Evolutionary conservation across 2,797 vertebrate genomes (phyloP).

Genomic region (Parotocinclus haroldoi): DNA sequence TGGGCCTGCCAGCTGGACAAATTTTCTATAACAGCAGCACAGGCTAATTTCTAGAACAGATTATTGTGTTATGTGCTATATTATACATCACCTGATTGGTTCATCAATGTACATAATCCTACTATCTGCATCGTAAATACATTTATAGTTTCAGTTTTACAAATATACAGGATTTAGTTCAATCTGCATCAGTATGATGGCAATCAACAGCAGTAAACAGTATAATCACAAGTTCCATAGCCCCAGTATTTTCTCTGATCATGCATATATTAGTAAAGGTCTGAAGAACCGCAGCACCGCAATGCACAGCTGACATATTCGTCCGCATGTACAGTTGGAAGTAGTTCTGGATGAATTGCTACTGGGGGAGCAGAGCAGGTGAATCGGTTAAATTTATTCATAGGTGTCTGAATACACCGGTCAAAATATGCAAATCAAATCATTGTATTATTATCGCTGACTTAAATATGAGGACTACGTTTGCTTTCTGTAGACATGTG

Average conservation of each 20-base stretch:
- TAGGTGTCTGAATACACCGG: not conserved
- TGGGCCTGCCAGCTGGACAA: conserved; percentile 32
- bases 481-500: too few relatives aligned
- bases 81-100: not conserved
- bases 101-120: not conserved
- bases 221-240: conserved; percentile 32
- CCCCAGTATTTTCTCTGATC: conserved; percentile 42
- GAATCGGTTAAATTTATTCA: conserved; percentile 27
- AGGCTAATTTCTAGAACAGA: not conserved
- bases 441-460: not conserved
- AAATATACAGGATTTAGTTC: not conserved
- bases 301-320: conserved; percentile 72
- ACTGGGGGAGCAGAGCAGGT: conserved; percentile 51
- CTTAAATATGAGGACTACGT: too few relatives aligned
- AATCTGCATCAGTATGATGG: not conserved
- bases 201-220: not conserved
- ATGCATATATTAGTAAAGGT: conserved; percentile 69
- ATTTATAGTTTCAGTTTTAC: too few relatives aligned
- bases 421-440: not conserved
- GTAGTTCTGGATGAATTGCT: conserved; percentile 64
- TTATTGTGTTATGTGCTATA: conserved; percentile 1
- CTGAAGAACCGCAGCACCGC: conserved; percentile 72
- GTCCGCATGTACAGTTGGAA: conserved; percentile 72
- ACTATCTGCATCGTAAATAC: not conserved
- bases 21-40: not conserved